Conservation (phyloP, 2,797 vertebrate species). For the Lepilemur septentrionalis region DNA sequence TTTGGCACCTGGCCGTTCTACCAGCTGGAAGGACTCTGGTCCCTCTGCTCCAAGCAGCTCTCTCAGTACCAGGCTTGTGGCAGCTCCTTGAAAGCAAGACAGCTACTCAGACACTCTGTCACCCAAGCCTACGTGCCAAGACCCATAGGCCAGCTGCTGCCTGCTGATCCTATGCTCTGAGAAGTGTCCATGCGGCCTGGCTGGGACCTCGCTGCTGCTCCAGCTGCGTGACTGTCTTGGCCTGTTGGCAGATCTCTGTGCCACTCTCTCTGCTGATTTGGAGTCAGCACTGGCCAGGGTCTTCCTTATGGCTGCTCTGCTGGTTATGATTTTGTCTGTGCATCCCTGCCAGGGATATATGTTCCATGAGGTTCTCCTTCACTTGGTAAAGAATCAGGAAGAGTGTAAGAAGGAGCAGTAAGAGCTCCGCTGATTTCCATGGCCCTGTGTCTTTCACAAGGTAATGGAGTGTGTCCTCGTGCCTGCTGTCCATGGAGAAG, state of each 20-base stretch:
- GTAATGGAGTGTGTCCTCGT: no score
- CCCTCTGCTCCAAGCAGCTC: not conserved
- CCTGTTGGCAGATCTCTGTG: not conserved
- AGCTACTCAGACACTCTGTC: not conserved
- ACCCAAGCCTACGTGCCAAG: fast-evolving
- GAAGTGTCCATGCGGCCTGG: not conserved
- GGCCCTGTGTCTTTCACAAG: not conserved
- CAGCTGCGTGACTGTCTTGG: fast-evolving
- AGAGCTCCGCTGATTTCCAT: not conserved
- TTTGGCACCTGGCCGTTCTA: not conserved
- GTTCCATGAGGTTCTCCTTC: not conserved
- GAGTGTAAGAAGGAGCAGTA: not conserved
- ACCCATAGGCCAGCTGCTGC: fast-evolving
- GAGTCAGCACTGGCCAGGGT: not conserved
- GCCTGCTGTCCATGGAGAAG: not conserved
- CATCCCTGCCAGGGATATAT: not conserved
- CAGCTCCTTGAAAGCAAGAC: not conserved
- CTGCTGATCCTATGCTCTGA: not conserved
- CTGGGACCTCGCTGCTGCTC: fast-evolving
- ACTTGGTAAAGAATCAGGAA: not conserved
- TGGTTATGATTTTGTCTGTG: not conserved
- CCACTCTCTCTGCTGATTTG: not conserved
- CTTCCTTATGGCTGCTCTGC: not conserved
- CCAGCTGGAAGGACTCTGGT: not conserved
- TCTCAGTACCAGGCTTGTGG: not conserved